Evolutionary conservation across 2,888 invertebrate genomes (phyloP).

Genomic region (Agrotis ipsilon): DNA sequence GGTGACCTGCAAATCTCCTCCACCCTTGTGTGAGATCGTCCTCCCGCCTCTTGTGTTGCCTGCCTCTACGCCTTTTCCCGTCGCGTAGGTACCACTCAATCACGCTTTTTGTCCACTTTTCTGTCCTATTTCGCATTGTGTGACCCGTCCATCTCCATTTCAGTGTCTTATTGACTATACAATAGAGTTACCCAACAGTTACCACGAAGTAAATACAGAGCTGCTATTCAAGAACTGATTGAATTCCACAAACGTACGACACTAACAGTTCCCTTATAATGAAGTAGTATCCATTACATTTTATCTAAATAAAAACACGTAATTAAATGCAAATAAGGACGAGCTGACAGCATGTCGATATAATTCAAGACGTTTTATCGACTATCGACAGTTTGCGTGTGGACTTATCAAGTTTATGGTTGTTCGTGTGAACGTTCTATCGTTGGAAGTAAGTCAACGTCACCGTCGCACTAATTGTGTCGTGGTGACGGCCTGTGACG

Average conservation of each 20-base stretch:
- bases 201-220: not conserved
- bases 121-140: too few relatives aligned
- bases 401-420: conserved; percentile 82
- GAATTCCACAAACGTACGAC: conserved; percentile 41
- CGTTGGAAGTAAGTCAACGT: conserved; percentile 81
- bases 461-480: conserved; percentile 80
- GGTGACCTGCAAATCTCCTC: too few relatives aligned
- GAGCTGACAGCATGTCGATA: conserved; percentile 80
- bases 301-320: conserved; percentile 65
- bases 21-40: too few relatives aligned
- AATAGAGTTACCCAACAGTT: not conserved
- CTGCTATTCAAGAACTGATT: conserved; percentile 14
- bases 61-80: too few relatives aligned
- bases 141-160: too few relatives aligned
- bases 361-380: conserved; percentile 83
- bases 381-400: conserved; percentile 82
- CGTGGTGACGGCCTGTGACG: conserved; percentile 57
- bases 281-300: conserved; percentile 58
- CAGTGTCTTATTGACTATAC: too few relatives aligned
- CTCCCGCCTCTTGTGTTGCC: too few relatives aligned
- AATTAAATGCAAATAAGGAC: conserved; percentile 85
- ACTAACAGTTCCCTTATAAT: conserved; percentile 33
- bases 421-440: conserved; percentile 77
- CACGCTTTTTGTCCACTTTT: too few relatives aligned
- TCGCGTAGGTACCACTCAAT: too few relatives aligned